Conservation (phyloP, 2,797 vertebrate species). For the Crypturellus tataupa region DNA sequence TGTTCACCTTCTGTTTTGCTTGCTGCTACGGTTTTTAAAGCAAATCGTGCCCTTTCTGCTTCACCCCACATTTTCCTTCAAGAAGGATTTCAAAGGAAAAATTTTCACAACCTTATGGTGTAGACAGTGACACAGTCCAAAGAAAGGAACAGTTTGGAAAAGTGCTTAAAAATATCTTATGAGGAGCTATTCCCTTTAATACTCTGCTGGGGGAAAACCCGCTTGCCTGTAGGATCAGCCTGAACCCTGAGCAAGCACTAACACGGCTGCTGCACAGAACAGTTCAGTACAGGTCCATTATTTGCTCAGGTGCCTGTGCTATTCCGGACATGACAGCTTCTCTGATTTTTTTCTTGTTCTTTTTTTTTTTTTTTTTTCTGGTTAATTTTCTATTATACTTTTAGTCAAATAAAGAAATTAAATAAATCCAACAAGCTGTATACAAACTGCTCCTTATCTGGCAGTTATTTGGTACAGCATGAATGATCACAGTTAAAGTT, state of each 20-base stretch:
- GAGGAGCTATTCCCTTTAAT: background rate
- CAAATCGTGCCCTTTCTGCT: background rate
- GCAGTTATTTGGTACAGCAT: background rate
- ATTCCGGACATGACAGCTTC: accelerated
- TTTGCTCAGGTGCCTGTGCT: background rate
- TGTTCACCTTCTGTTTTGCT: background rate
- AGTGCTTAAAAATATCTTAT: background rate
- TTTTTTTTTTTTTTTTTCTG: background rate
- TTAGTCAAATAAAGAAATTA: background rate
- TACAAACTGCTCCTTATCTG: background rate
- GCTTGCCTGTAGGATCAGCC: background rate
- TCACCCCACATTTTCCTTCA: background rate
- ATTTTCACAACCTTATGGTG: background rate
- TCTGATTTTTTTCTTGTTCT: background rate
- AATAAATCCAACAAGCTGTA: background rate
- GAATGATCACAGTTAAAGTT: background rate
- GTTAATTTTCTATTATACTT: background rate
- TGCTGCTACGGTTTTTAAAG: background rate
- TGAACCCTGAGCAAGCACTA: background rate
- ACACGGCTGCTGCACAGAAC: background rate
- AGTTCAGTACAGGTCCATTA: background rate
- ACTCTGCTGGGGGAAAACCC: background rate
- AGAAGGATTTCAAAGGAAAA: conserved; percentile 18
- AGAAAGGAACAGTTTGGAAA: background rate
- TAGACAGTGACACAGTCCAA: background rate